These are phyloP conservation scores for Ramphastos sulfuratus DNA, from an alignment of 2,113 vertebrate species.

Conservation along the genomic window DNA sequence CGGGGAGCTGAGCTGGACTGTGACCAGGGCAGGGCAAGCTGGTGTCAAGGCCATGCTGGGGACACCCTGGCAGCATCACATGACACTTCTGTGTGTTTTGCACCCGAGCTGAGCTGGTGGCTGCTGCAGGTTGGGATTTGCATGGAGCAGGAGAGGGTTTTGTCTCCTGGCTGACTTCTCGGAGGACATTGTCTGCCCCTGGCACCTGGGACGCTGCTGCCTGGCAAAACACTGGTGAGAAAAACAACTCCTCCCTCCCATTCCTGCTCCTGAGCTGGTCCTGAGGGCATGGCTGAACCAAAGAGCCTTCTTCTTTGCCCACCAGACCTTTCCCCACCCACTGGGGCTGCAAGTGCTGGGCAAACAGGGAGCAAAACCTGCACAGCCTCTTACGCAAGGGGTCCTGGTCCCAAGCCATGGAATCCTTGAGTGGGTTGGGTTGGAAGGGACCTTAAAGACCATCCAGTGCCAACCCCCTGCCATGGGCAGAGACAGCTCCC, in stretches of 20 bases:
- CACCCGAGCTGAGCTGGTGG: fast-evolving
- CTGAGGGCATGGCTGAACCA: fast-evolving
- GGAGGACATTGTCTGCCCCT: not conserved
- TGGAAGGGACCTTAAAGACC: too few species aligned
- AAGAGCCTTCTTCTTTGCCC: not conserved
- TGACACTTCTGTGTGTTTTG: not conserved
- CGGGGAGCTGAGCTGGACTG: fast-evolving
- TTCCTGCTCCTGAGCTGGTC: not conserved
- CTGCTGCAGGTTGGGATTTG: not conserved
- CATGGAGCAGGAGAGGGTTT: not conserved
- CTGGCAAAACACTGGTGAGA: not conserved
- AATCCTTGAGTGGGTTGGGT: too few species aligned
- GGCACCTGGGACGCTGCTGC: fast-evolving
- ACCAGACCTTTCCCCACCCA: not conserved
- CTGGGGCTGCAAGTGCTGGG: fast-evolving
- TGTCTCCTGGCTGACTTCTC: not conserved
- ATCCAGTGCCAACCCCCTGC: too few species aligned
- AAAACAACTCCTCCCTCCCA: not conserved
- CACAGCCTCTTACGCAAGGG: not conserved
- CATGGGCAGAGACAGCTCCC: too few species aligned
- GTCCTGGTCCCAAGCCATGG: not conserved
- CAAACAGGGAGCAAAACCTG: not conserved
- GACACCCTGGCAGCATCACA: fast-evolving
- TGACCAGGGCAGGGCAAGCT: fast-evolving
- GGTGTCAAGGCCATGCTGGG: fast-evolving